Conservation (phyloP, 2,888 invertebrate species). For the Polymixis lichenea region DNA sequence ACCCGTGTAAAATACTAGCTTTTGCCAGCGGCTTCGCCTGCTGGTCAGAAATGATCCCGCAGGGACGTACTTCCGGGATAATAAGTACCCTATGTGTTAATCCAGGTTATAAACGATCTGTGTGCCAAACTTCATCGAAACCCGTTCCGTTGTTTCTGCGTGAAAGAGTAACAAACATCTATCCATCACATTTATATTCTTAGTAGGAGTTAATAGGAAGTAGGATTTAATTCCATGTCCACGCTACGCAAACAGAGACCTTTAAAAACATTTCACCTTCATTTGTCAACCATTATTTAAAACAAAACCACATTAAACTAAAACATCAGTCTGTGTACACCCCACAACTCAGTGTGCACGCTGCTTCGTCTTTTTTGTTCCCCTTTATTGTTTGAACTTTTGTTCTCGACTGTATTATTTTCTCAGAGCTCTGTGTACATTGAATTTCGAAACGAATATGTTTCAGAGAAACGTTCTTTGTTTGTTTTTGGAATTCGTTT, state of each 20-base stretch:
- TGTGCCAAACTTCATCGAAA: too few species aligned
- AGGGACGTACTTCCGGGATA: too few species aligned
- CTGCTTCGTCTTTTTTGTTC: conserved; percentile 63
- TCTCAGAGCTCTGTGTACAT: conserved; percentile 62
- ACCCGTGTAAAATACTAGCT: background rate
- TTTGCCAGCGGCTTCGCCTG: too few species aligned
- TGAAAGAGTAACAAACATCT: too few species aligned
- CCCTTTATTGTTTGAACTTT: conserved; percentile 66
- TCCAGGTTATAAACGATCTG: too few species aligned
- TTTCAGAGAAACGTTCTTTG: conserved; percentile 53
- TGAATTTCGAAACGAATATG: conserved; percentile 60
- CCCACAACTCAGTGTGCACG: conserved; percentile 57
- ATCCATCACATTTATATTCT: too few species aligned
- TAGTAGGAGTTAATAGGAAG: too few species aligned
- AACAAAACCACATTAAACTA: conserved; percentile 42
- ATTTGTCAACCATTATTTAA: conserved; percentile 37
- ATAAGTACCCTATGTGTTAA: too few species aligned
- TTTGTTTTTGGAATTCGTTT: conserved; percentile 39
- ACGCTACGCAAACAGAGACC: conserved; percentile 3
- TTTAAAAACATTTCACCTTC: conserved; percentile 28
- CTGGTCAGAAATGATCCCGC: too few species aligned
- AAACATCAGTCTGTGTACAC: conserved; percentile 50
- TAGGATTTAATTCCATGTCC: background rate
- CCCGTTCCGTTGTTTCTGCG: too few species aligned
- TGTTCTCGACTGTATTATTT: conserved; percentile 71